phyloP scores from a whole-genome alignment of 2,888 invertebrate genomes.

The Habroteleia sp. region DNA sequence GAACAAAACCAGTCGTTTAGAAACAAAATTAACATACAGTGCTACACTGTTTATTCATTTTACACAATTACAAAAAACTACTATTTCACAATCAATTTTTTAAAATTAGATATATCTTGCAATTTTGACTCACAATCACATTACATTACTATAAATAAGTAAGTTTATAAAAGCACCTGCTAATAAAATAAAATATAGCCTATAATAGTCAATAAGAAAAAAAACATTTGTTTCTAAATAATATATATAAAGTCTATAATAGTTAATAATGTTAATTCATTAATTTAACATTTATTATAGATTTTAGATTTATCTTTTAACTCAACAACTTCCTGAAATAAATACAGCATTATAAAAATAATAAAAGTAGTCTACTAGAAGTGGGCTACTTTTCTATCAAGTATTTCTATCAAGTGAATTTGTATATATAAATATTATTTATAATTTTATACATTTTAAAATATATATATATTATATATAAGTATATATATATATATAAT shows the following conservation, averaged over 20 bases:
- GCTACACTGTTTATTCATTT: constrained; percentile 13
- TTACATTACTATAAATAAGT: constrained; percentile 10
- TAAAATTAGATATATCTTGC: constrained; percentile 1
- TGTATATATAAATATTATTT: constrained; percentile 6
- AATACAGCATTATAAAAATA: constrained; percentile 20
- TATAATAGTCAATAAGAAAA: constrained; percentile 8
- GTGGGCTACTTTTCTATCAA: too few relatives aligned
- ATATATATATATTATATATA: not conserved
- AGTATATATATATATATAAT: too few relatives aligned
- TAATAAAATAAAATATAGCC: constrained; percentile 30
- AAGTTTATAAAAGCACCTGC: constrained; percentile 46
- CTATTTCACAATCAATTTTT: constrained; percentile 8
- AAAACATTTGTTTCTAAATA: constrained; percentile 5
- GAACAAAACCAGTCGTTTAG: constrained; percentile 4
- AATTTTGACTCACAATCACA: constrained; percentile 2
- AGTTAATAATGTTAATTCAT: too few relatives aligned
- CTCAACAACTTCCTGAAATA: constrained; percentile 25
- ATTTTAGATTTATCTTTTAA: too few relatives aligned
- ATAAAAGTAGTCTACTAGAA: constrained; percentile 17
- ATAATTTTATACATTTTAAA: too few relatives aligned
- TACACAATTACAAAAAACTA: constrained; percentile 12
- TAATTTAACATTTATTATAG: too few relatives aligned
- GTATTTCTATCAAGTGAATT: constrained; percentile 13
- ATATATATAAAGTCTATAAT: too few relatives aligned
- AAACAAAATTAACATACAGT: constrained; percentile 30